phyloP scores from a whole-genome alignment of 2,113 vertebrate species.

The Zingel zingel region DNA sequence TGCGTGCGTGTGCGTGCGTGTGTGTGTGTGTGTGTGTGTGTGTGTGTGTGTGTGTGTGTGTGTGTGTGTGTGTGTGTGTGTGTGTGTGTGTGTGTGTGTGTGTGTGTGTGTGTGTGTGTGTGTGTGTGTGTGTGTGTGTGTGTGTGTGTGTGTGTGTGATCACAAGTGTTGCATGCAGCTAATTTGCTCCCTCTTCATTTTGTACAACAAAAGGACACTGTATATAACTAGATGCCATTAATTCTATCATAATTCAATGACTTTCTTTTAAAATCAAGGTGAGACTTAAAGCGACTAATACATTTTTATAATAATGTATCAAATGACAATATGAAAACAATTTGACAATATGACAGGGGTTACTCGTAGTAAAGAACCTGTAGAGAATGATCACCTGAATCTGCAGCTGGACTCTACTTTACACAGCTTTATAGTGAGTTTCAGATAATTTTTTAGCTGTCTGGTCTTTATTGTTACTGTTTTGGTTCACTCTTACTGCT shows the following conservation, averaged over 20 bases:
- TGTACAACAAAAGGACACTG: not conserved
- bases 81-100: slow-evolving; percentile 4
- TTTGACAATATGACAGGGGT: not conserved
- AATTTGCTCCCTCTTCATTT: not conserved
- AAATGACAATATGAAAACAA: not conserved
- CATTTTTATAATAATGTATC: not conserved
- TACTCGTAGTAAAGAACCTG: not conserved
- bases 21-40: not conserved
- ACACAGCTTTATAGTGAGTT: not conserved
- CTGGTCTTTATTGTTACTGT: not conserved
- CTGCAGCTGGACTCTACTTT: not conserved
- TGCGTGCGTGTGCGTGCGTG: not conserved
- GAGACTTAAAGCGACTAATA: not conserved
- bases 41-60: slow-evolving; percentile 51
- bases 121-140: not conserved
- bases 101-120: not conserved
- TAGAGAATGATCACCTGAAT: not conserved
- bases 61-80: no score
- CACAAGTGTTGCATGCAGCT: slow-evolving; percentile 14
- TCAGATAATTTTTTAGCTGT: not conserved
- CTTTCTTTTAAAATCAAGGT: not conserved
- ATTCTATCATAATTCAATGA: not conserved
- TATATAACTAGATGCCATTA: not conserved
- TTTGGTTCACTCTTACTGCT: not conserved
- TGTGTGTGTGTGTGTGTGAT: slow-evolving; percentile 45